These are phyloP conservation scores for Remorina albescens DNA, from an alignment of 2,797 vertebrate genomes.

Conservation along the genomic window DNA sequence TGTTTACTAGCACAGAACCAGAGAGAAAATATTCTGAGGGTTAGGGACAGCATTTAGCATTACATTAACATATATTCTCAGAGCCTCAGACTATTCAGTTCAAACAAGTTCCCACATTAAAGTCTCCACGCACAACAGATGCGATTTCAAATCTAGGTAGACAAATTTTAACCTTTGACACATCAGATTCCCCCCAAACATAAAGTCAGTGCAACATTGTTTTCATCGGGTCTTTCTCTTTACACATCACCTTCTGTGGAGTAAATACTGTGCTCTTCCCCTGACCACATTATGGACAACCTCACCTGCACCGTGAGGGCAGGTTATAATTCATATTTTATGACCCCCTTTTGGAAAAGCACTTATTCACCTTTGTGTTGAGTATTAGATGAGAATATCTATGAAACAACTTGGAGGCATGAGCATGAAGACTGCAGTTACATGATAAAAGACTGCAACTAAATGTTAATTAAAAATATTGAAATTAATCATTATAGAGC, in stretches of 20 bases:
- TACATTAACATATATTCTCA: too few species aligned
- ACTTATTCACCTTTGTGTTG: neutral
- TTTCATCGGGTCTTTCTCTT: neutral
- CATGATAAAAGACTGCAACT: neutral
- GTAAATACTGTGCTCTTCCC: neutral
- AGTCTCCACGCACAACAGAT: neutral
- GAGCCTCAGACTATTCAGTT: neutral
- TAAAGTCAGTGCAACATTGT: neutral
- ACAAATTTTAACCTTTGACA: conserved; percentile 8
- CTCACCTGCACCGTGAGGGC: neutral
- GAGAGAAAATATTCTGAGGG: neutral
- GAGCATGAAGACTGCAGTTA: neutral
- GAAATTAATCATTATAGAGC: neutral
- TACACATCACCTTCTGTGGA: neutral
- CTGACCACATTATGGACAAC: neutral
- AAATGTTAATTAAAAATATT: too few species aligned
- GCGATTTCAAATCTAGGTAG: neutral
- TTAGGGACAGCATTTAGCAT: neutral
- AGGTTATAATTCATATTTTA: neutral
- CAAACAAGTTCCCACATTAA: conserved; percentile 11
- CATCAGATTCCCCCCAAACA: neutral
- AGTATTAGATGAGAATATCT: neutral
- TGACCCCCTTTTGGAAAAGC: neutral
- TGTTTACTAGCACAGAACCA: conserved; percentile 9
- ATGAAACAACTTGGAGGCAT: too few species aligned